These are phyloP conservation scores for Aquatica leii DNA, from an alignment of 2,888 invertebrate genomes.

Conservation along the genomic window DNA sequence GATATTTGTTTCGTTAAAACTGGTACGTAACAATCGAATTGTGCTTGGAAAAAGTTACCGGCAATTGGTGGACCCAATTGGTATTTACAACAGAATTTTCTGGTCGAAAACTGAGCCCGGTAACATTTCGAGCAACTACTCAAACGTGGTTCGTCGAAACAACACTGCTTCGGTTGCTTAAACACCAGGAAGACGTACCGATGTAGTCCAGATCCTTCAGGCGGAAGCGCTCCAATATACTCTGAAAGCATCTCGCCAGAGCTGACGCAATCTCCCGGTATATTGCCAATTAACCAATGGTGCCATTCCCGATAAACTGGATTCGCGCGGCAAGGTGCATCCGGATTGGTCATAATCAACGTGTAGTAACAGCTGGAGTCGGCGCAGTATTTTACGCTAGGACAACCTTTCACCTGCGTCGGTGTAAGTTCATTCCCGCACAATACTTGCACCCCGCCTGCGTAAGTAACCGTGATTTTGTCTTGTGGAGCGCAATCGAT, in stretches of 20 bases:
- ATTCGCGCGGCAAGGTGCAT: slow-evolving; percentile 75
- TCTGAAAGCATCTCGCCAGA: slow-evolving; percentile 72
- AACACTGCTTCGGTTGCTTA: slow-evolving; percentile 68
- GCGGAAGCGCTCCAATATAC: slow-evolving; percentile 74
- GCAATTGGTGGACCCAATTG: slow-evolving; percentile 68
- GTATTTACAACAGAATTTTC: slow-evolving; percentile 66
- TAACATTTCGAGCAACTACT: background rate
- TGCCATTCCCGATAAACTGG: slow-evolving; percentile 78
- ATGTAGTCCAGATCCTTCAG: slow-evolving; percentile 75
- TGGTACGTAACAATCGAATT: background rate
- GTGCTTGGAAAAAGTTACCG: slow-evolving; percentile 68
- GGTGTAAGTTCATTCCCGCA: slow-evolving; percentile 76
- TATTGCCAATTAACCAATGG: slow-evolving; percentile 81
- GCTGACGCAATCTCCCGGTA: slow-evolving; percentile 69
- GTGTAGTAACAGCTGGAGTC: slow-evolving; percentile 72
- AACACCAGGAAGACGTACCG: slow-evolving; percentile 77
- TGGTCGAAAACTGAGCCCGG: slow-evolving; percentile 63
- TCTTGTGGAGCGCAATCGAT: slow-evolving; percentile 67
- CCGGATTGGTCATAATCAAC: slow-evolving; percentile 72
- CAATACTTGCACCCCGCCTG: slow-evolving; percentile 62
- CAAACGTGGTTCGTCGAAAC: slow-evolving; percentile 42
- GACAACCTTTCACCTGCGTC: slow-evolving; percentile 75
- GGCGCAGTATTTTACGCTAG: slow-evolving; percentile 70
- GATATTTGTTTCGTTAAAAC: background rate
- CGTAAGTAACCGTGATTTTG: slow-evolving; percentile 64